Conservation (phyloP, 1,140 invertebrate species). For the Musca domestica region DNA sequence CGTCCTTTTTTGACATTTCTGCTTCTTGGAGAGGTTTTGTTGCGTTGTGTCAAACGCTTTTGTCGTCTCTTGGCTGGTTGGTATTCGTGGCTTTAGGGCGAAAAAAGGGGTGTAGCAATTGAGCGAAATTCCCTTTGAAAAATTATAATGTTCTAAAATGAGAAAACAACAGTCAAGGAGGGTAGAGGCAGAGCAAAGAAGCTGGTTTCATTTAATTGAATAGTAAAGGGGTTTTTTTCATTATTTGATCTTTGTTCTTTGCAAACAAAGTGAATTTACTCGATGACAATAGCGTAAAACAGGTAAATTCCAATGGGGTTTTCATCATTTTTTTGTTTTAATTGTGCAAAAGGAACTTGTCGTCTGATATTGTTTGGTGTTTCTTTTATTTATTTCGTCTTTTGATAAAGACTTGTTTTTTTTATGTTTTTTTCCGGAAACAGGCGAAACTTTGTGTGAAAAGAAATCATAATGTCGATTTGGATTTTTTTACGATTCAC, state of each 20-base stretch:
- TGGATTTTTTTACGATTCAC: too few relatives aligned
- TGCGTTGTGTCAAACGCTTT: not conserved
- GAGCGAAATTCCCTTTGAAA: not conserved
- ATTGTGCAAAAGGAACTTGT: constrained; percentile 19
- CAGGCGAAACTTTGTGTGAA: constrained; percentile 5
- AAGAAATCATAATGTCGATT: constrained; percentile 4
- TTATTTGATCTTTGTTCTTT: not conserved
- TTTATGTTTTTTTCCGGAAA: constrained; percentile 1
- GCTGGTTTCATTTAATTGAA: constrained; percentile 17
- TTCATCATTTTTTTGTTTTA: not conserved
- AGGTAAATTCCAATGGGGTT: constrained; percentile 6
- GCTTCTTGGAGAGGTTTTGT: not conserved
- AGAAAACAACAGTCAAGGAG: not conserved
- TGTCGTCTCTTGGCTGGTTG: not conserved
- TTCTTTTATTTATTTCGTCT: too few relatives aligned
- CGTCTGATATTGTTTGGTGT: constrained; percentile 12
- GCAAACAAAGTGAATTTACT: not conserved
- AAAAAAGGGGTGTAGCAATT: constrained; percentile 11
- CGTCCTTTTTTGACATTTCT: constrained; percentile 19
- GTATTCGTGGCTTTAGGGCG: not conserved
- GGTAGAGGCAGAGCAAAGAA: not conserved
- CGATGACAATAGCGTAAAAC: constrained; percentile 12
- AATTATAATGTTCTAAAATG: constrained; percentile 5
- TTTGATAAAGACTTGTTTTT: too few relatives aligned
- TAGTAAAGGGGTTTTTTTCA: not conserved